Conservation (phyloP, 2,888 invertebrate species). For the Drosophila prolongata region DNA sequence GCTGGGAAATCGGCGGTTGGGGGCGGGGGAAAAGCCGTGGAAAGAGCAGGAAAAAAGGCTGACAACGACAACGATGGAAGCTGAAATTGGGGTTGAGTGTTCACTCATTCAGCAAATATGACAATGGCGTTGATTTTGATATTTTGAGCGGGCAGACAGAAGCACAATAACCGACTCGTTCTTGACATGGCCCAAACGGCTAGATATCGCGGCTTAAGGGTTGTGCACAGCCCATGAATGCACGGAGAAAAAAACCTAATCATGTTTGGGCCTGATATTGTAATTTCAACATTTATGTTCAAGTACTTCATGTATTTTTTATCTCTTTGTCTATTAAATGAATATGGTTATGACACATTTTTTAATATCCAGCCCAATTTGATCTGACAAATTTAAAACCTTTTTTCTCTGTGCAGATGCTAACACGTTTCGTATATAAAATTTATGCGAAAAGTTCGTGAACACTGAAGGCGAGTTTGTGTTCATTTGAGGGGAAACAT, state of each 20-base stretch:
- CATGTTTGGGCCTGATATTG: neutral
- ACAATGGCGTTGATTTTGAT: conserved; percentile 75
- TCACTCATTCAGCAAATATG: conserved; percentile 75
- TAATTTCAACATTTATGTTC: neutral
- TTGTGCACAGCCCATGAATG: conserved; percentile 24
- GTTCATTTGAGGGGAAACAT: conserved; percentile 29
- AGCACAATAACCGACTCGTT: conserved; percentile 54
- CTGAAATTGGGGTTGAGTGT: conserved; percentile 74
- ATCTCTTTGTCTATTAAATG: neutral
- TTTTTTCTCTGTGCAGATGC: conserved; percentile 22
- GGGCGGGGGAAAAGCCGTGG: neutral
- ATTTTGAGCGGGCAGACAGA: conserved; percentile 50
- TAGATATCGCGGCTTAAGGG: conserved; percentile 55
- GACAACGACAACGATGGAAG: conserved; percentile 66
- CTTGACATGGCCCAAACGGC: conserved; percentile 53
- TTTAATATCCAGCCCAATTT: neutral
- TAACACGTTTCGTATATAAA: conserved; percentile 44
- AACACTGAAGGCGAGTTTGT: conserved; percentile 34
- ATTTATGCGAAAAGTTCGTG: conserved; percentile 74
- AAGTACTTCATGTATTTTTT: neutral
- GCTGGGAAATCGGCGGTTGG: neutral
- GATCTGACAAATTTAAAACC: neutral
- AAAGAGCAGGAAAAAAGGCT: conserved; percentile 67
- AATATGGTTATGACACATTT: neutral
- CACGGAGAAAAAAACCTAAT: neutral